A percentile compares a stretch with the other conserved stretches of the same genome.
Evolutionary conservation across 1,140 invertebrate genomes (phyloP).

Genomic region (Diuraphis noxia): DNA sequence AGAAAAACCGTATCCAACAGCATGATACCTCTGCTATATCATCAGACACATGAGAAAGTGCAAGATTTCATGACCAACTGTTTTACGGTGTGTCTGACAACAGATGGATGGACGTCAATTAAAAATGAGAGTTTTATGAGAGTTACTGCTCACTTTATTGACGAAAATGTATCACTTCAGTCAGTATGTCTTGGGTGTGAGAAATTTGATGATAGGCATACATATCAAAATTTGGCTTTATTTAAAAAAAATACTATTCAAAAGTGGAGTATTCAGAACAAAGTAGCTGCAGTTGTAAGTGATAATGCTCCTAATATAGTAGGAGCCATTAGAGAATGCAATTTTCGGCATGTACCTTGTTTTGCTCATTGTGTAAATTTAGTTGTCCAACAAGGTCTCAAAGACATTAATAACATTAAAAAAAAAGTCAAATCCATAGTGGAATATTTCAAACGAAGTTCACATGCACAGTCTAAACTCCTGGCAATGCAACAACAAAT

Average conservation of each 20-base stretch:
- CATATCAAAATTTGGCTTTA: background rate
- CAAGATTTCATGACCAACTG: background rate
- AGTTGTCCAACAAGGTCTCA: background rate
- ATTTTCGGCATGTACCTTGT: background rate
- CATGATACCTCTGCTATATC: background rate
- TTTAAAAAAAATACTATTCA: background rate
- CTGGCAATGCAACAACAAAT: background rate
- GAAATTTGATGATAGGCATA: slow-evolving; percentile 52
- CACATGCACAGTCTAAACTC: background rate
- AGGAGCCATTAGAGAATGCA: background rate
- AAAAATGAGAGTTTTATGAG: slow-evolving; percentile 57
- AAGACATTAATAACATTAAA: background rate
- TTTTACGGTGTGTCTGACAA: slow-evolving; percentile 46
- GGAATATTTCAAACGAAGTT: background rate
- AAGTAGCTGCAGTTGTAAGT: background rate
- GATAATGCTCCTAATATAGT: background rate
- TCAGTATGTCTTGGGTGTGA: slow-evolving; percentile 56
- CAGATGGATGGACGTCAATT: slow-evolving; percentile 57
- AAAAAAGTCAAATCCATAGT: background rate
- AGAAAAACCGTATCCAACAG: background rate
- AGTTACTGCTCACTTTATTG: slow-evolving; percentile 57
- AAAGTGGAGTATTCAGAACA: background rate
- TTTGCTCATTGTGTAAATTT: background rate
- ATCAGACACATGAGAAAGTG: background rate
- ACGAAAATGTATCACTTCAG: slow-evolving; percentile 54